phyloP scores from a whole-genome alignment of 2,888 invertebrate genomes.

The Zeuzera pyrina region DNA sequence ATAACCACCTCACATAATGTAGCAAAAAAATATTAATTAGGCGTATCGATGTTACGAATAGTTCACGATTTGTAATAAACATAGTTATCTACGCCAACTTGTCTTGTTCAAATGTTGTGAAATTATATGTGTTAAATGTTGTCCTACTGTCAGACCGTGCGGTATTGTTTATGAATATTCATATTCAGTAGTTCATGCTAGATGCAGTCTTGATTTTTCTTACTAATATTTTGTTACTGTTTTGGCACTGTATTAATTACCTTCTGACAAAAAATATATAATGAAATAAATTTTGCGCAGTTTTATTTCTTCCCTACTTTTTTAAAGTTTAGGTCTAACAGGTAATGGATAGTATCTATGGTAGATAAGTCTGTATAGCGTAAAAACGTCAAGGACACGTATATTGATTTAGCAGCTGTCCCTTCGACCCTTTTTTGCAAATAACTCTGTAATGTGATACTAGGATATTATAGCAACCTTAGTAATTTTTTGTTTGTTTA shows the following conservation, averaged over 20 bases:
- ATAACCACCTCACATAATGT: conserved; percentile 38
- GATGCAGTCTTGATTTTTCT: conserved; percentile 67
- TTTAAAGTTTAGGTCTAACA: no score
- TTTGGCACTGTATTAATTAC: conserved; percentile 73
- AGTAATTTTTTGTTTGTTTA: no score
- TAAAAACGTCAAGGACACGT: no score
- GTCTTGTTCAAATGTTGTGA: conserved; percentile 65
- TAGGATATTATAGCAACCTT: no score
- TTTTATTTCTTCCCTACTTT: conserved; percentile 31
- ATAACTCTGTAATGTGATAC: no score
- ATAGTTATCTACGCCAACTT: conserved; percentile 41
- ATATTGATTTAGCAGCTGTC: no score
- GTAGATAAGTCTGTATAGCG: no score
- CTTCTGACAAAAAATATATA: conserved; percentile 73
- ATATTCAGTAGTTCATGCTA: conserved; percentile 66
- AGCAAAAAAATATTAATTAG: conserved; percentile 56
- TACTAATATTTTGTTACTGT: conserved; percentile 73
- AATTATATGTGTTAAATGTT: conserved; percentile 62
- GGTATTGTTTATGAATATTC: conserved; percentile 55
- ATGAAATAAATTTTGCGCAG: conserved; percentile 49
- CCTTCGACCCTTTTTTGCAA: no score
- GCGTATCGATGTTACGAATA: conserved; percentile 64
- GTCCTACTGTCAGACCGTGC: conserved; percentile 38
- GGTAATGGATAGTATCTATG: no score
- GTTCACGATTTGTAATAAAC: conserved; percentile 46